A percentile compares a stretch with the other conserved stretches of the same genome.
These are phyloP conservation scores for Ceriagrion tenellum DNA, from an alignment of 2,888 invertebrate species.

Conservation along the genomic window DNA sequence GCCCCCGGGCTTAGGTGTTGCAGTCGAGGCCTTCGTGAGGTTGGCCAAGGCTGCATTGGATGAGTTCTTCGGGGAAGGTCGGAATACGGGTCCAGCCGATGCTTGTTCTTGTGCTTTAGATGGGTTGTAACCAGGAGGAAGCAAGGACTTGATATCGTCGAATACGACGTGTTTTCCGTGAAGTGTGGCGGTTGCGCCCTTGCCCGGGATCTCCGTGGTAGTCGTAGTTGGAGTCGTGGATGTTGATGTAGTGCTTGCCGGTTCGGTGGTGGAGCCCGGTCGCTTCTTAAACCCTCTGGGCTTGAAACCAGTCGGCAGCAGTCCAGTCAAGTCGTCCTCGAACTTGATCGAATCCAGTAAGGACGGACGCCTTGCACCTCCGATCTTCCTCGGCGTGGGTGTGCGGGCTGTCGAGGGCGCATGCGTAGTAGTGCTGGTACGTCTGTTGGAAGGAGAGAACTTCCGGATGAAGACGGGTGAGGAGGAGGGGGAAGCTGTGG, in stretches of 20 bases:
- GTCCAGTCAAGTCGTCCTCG: slow-evolving; percentile 79
- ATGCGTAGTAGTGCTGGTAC: slow-evolving; percentile 71
- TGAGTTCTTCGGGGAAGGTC: neutral
- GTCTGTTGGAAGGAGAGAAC: slow-evolving; percentile 71
- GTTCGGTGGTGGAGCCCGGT: neutral
- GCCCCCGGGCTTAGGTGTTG: neutral
- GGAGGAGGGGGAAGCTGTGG: slow-evolving; percentile 71
- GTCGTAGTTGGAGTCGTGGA: slow-evolving; percentile 14
- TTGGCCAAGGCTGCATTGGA: neutral
- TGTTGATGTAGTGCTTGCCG: slow-evolving; percentile 71
- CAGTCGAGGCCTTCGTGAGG: neutral
- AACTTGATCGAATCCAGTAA: slow-evolving; percentile 74
- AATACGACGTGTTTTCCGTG: slow-evolving; percentile 16
- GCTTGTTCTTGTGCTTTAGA: neutral
- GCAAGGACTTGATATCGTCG: slow-evolving; percentile 66
- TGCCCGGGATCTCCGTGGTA: slow-evolving; percentile 59
- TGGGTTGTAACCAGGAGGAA: slow-evolving; percentile 69
- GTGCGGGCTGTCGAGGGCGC: slow-evolving; percentile 72
- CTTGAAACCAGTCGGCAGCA: slow-evolving; percentile 62
- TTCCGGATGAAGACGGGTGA: slow-evolving; percentile 72
- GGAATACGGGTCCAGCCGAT: neutral
- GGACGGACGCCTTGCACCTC: slow-evolving; percentile 69
- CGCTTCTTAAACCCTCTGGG: slow-evolving; percentile 56
- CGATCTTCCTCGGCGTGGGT: slow-evolving; percentile 72
- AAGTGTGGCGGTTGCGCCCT: neutral